Base-by-base conservation (phyloP, 1,140 invertebrate genomes). In the Idris sp. region DNA sequence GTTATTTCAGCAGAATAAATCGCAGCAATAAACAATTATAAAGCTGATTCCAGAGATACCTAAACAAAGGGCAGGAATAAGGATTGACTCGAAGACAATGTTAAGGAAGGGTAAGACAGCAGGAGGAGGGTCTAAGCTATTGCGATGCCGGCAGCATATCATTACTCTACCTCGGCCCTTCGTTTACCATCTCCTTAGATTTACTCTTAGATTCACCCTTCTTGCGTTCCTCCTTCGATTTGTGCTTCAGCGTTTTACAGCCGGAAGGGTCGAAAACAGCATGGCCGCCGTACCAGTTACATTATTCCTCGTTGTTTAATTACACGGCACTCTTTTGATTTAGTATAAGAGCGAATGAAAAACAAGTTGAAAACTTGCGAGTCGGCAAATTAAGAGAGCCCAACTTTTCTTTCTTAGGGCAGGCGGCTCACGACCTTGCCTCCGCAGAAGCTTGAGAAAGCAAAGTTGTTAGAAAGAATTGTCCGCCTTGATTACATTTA, bases 281-380 rank as follows among this genome's bases (percentile, higher is more conserved):
- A 65, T 73, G 59, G 59, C 69, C 59, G 69, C 69, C 59, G 36
- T 49, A 53, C 69, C 54, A 38, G 51, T 59, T 65, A 59, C 69
- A 65, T 73, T 73, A 73, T 73, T 59, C 59, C 69, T 53, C 69
- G 69, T 73, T 73, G 69, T 73, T 73, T 73, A 73, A 73, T 73
- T 73, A 73, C 69, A 43, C 53, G 53, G 49, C 19, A 49, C 64
- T 73, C 59, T 64, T 61, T 64, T 64, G 68, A 62, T 73, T 73
- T 65, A 65, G 43, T 43, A 58, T n/a, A n/a, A 41, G 58, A 30
- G 43, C 43, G 51, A 72, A 62, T 49, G 53, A 43, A 64, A 67
- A 71, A 62, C 56, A 71, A 59, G 56, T 61, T 30, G 49, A 22
- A 64, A 72, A n/a, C 46, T 41, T 35, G 49, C 48, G 49, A 41